These are phyloP conservation scores for Pemphigus obesinymphae DNA, from an alignment of 1,140 invertebrate genomes.

Conservation along the genomic window DNA sequence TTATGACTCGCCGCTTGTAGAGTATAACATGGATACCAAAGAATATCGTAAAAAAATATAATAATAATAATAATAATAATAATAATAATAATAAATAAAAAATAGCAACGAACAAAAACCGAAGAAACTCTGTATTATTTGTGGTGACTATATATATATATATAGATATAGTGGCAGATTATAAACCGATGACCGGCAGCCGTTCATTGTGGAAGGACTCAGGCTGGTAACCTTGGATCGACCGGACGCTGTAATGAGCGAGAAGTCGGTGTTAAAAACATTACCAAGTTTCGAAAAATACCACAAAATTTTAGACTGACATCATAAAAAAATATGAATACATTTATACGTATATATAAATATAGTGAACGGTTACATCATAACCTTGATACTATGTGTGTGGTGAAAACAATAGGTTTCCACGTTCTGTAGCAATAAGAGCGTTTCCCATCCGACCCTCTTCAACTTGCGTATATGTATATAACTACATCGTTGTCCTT, in stretches of 20 bases:
- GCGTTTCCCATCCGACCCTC: slow-evolving; percentile 34
- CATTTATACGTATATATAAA: neutral
- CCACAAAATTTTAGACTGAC: slow-evolving; percentile 37
- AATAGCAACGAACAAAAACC: neutral
- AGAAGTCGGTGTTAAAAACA: slow-evolving; percentile 36
- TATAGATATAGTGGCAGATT: slow-evolving; percentile 14
- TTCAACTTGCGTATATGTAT: neutral
- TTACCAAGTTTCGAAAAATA: slow-evolving; percentile 35
- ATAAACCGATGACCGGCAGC: slow-evolving; percentile 34
- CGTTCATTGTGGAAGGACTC: slow-evolving; percentile 34
- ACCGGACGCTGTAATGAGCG: slow-evolving; percentile 40
- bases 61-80: neutral
- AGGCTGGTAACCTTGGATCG: slow-evolving; percentile 30
- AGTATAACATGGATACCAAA: neutral
- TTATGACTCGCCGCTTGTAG: no score
- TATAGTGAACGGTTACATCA: slow-evolving; percentile 27
- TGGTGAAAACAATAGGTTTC: slow-evolving; percentile 38
- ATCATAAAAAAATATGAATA: slow-evolving; percentile 16
- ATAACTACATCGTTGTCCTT: neutral
- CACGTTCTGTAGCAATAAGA: slow-evolving; percentile 34
- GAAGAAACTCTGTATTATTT: slow-evolving; percentile 10
- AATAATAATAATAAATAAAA: neutral
- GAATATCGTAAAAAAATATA: neutral
- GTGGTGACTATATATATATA: no score
- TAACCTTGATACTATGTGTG: slow-evolving; percentile 27